Conservation (phyloP, 2,888 invertebrate genomes). For the Agrilus cyanescens region DNA sequence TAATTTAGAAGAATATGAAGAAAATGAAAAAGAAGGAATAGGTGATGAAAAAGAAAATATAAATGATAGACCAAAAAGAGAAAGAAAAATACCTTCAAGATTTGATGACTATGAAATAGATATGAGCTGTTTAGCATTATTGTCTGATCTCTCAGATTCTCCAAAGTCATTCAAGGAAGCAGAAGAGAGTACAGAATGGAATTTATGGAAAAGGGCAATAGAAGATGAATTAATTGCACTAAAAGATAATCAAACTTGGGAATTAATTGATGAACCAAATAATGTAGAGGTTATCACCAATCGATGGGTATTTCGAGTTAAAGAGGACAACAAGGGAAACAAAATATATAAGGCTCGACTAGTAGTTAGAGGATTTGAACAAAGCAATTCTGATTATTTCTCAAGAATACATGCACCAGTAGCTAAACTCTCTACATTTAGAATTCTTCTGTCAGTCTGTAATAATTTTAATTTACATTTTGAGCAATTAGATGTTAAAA, state of each 20-base stretch:
- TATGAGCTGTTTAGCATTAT: too few species aligned
- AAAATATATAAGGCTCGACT: slow-evolving; percentile 19
- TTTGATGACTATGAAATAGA: neutral
- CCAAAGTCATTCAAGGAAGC: slow-evolving; percentile 2
- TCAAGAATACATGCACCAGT: slow-evolving; percentile 14
- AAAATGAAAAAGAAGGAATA: too few species aligned
- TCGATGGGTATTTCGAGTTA: slow-evolving; percentile 12
- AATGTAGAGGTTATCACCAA: neutral
- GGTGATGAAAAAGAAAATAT: too few species aligned
- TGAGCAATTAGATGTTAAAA: slow-evolving; percentile 15
- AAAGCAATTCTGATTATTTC: slow-evolving; percentile 9
- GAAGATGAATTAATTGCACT: slow-evolving; percentile 1
- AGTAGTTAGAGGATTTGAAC: slow-evolving; percentile 11
- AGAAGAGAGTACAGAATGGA: neutral
- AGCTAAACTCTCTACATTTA: slow-evolving; percentile 22
- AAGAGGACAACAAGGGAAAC: slow-evolving; percentile 16
- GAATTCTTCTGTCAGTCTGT: slow-evolving; percentile 21
- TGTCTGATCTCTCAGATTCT: neutral
- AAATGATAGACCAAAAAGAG: too few species aligned
- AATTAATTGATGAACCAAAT: neutral
- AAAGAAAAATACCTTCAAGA: too few species aligned
- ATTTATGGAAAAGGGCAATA: neutral
- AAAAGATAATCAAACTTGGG: slow-evolving; percentile 4
- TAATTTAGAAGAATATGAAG: too few species aligned
- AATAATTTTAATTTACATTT: slow-evolving; percentile 5